Conservation (phyloP, 2,888 invertebrate species). For the Caprella mutica region DNA sequence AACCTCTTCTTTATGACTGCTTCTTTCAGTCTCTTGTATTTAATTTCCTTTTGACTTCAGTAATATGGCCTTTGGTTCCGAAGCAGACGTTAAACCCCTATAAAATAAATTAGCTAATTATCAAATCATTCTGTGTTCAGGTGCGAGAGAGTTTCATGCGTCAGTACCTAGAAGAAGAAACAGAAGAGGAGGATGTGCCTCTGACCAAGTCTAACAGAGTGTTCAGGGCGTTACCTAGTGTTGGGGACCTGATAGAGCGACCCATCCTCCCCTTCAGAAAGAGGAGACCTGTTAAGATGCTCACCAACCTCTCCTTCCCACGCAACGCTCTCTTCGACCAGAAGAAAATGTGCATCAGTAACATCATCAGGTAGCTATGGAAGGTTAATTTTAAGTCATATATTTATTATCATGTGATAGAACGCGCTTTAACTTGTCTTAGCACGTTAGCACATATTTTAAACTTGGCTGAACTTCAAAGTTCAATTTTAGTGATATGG, state of each 20-base stretch:
- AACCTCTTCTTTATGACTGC: too few species aligned
- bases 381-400: too few species aligned
- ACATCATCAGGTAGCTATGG: slow-evolving; percentile 67
- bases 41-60: too few species aligned
- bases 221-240: slow-evolving; percentile 5
- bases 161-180: slow-evolving; percentile 73
- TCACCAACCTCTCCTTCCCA: slow-evolving; percentile 70
- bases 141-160: slow-evolving; percentile 97
- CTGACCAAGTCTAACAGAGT: slow-evolving; percentile 23
- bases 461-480: neutral
- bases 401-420: too few species aligned
- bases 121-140: slow-evolving; percentile 41
- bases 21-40: too few species aligned
- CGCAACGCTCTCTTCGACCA: slow-evolving; percentile 66
- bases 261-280: slow-evolving; percentile 28
- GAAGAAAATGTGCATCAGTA: slow-evolving; percentile 62
- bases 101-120: too few species aligned
- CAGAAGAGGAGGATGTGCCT: slow-evolving; percentile 52
- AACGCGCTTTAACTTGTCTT: too few species aligned
- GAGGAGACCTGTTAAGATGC: slow-evolving; percentile 46
- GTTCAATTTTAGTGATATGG: slow-evolving; percentile 11
- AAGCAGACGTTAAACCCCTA: too few species aligned
- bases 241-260: slow-evolving; percentile 16
- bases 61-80: too few species aligned
- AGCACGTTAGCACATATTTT: too few species aligned